phyloP scores from a whole-genome alignment of 1,140 invertebrate species.

The Anastrepha obliqua region DNA sequence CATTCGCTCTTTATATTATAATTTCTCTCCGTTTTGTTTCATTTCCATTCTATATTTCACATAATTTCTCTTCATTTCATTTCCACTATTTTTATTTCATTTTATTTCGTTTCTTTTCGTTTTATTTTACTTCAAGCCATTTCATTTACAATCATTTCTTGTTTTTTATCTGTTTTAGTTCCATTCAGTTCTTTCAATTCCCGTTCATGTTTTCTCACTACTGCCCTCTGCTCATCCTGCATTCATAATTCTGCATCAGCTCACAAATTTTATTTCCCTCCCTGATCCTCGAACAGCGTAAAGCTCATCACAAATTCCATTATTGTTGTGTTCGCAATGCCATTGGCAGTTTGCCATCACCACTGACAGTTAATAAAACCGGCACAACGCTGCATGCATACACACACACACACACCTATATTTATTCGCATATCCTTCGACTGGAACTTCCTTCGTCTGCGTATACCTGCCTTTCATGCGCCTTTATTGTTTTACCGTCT shows the following conservation, averaged over 20 bases:
- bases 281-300: background rate
- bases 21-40: background rate
- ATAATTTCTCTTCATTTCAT: background rate
- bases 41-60: background rate
- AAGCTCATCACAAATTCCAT: conserved; percentile 71
- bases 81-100: background rate
- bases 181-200: background rate
- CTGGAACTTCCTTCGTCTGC: background rate
- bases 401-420: background rate
- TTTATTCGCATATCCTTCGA: background rate
- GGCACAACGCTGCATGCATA: background rate
- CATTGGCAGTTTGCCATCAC: conserved; percentile 42
- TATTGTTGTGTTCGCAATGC: conserved; percentile 59
- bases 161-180: background rate
- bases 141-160: background rate
- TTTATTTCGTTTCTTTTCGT: background rate
- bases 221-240: background rate
- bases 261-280: background rate
- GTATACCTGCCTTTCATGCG: background rate
- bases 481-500: conserved; percentile 40
- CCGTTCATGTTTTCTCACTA: background rate
- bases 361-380: conserved; percentile 36
- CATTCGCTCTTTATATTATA: background rate
- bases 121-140: background rate
- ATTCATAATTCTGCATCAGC: background rate